These are phyloP conservation scores for Drosophila sechellia DNA, from an alignment of 1,140 invertebrate genomes.

Conservation along the genomic window DNA sequence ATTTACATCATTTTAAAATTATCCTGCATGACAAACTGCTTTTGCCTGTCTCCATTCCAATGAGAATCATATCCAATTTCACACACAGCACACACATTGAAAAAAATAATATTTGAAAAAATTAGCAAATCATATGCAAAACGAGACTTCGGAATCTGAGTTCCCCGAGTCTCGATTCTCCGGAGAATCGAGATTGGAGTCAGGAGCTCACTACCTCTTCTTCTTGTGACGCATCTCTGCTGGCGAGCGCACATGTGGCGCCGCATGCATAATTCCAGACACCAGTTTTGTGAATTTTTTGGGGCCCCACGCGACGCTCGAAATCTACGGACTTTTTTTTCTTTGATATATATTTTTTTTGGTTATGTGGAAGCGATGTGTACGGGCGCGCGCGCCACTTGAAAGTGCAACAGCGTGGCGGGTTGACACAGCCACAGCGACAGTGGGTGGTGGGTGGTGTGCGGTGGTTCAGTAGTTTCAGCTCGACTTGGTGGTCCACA, in stretches of 20 bases:
- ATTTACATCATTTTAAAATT: slow-evolving; percentile 81
- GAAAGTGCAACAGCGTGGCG: slow-evolving; percentile 41
- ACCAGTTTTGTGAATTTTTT: slow-evolving; percentile 68
- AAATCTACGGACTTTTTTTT: slow-evolving; percentile 8
- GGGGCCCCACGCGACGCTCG: slow-evolving; percentile 48
- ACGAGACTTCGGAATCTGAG: background rate
- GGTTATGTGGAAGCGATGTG: slow-evolving; percentile 42
- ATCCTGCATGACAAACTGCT: slow-evolving; percentile 83
- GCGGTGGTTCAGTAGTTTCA: background rate
- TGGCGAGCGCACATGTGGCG: slow-evolving; percentile 75
- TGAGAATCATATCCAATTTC: slow-evolving; percentile 1
- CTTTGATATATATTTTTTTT: background rate
- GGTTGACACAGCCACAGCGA: slow-evolving; percentile 16
- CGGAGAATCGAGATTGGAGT: background rate
- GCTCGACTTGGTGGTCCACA: background rate
- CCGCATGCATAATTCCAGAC: slow-evolving; percentile 77
- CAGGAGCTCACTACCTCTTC: slow-evolving; percentile 68
- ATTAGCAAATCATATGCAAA: slow-evolving; percentile 17
- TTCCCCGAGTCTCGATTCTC: background rate
- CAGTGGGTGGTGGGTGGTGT: background rate
- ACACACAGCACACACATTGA: slow-evolving; percentile 27
- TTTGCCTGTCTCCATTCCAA: slow-evolving; percentile 56
- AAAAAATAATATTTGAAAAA: slow-evolving; percentile 21
- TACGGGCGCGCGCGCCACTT: slow-evolving; percentile 67
- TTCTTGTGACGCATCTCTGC: slow-evolving; percentile 82